Percentiles rank a stretch among this genome's conserved stretches.
Conservation (phyloP, 1,140 invertebrate species). For the Babylonia areolata region DNA sequence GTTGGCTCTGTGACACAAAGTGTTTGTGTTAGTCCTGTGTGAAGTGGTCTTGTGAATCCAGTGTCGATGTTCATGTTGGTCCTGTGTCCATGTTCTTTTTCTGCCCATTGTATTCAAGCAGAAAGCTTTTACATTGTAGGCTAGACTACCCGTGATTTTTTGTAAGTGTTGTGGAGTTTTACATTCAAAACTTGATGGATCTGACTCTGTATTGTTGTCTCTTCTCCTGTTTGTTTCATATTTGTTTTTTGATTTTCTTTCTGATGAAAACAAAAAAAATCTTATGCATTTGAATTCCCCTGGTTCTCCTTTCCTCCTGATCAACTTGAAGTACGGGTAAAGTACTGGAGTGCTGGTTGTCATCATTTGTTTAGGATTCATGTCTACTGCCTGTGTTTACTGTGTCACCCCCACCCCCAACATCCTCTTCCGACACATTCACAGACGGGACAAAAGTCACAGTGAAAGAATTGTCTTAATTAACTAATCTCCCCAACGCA, state of each 20-base stretch:
- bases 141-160: too few species aligned
- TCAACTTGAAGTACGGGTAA: slow-evolving; percentile 22
- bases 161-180: too few species aligned
- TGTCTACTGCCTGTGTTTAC: not conserved
- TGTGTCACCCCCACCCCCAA: not conserved
- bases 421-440: not conserved
- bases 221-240: not conserved
- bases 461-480: not conserved
- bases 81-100: too few species aligned
- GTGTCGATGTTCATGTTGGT: too few species aligned
- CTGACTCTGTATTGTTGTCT: not conserved
- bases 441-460: not conserved
- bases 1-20: too few species aligned
- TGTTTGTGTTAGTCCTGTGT: too few species aligned
- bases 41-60: too few species aligned
- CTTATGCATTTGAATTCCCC: slow-evolving; percentile 6
- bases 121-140: too few species aligned
- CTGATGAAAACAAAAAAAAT: not conserved
- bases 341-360: slow-evolving; percentile 11
- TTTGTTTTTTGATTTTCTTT: not conserved
- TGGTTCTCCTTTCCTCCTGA: slow-evolving; percentile 15
- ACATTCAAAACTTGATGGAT: too few species aligned
- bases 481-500: not conserved
- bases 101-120: too few species aligned
- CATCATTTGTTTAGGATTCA: not conserved